Evolutionary conservation across 2,113 vertebrate species (phyloP).

Genomic region (Promerops cafer): DNA sequence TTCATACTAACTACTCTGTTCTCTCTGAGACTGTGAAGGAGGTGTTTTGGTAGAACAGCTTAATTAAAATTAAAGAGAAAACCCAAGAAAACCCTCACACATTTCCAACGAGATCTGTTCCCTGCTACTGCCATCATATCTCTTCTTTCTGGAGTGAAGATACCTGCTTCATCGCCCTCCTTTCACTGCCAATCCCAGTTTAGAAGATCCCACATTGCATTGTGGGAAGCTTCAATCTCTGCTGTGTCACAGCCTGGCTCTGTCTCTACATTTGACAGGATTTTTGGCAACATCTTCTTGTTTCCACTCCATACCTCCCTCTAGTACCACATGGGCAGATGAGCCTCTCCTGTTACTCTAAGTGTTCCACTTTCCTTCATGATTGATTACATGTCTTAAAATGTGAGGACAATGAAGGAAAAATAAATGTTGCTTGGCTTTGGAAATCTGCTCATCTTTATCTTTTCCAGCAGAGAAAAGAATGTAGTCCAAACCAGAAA

Average conservation of each 20-base stretch:
- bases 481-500: not conserved
- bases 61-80: not conserved
- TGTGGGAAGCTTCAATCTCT: not conserved
- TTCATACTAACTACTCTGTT: not conserved
- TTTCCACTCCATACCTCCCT: not conserved
- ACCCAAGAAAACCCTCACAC: not conserved
- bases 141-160: not conserved
- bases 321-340: not conserved
- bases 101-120: not conserved
- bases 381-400: not conserved
- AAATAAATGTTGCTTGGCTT: not conserved
- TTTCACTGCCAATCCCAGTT: not conserved
- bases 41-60: not conserved
- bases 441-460: not conserved
- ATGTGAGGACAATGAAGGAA: not conserved
- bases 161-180: not conserved
- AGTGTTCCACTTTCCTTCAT: not conserved
- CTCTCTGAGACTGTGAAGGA: not conserved
- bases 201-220: not conserved
- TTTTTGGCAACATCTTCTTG: not conserved
- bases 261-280: not conserved
- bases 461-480: not conserved
- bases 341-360: not conserved
- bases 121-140: not conserved
- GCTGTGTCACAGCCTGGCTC: not conserved